Evolutionary conservation across 2,888 invertebrate species (phyloP), one percentile per base, ranked within the genome.

Genomic region (Rhyacophila evoluta): DNA sequence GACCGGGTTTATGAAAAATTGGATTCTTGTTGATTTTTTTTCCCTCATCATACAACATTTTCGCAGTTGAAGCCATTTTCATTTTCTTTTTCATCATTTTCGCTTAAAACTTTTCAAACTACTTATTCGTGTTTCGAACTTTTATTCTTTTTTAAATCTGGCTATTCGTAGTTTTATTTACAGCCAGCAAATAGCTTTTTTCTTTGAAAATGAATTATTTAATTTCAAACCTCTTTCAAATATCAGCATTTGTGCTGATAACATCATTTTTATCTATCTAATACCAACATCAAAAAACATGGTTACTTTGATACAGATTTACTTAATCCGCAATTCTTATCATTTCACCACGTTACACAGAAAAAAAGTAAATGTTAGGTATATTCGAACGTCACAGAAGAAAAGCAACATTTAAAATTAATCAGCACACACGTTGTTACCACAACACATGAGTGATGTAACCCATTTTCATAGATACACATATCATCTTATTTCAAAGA

Each of bases 261-360:
- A 55, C 19, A 1, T n/a, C 19, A 55, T 55, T 19, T 19, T 19
- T 55, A 55, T 25, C 55, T 55, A 55, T 55, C 55, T 55, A 55
- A 55, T 19, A 55, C 55, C 55, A 55, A 55, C 55, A 55, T 55
- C 55, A 55, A 55, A 55, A 55, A 55, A 55, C 55, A 25, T 55
- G 55, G 55, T 8, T 55, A 55, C 55, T 55, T 10, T 3, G 55
- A 8, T 12, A 38, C n/a, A 38, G 38, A 38, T 38, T 38, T 38
- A 0, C 2, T n/a, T 12, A 38, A 38, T 38, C 38, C 2, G 38
- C 38, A 2, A 3, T 38, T 0, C 12, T 38, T 0, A n/a, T 12
- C 41, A 0, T 55, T 55, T 55, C 55, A 10, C 55, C 55, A 55
- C 10, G 55, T 2, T 33, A 55, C 55, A 19, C 41, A 55, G 15